phyloP scores from a whole-genome alignment of 2,113 vertebrate species.

The Apus apus region DNA sequence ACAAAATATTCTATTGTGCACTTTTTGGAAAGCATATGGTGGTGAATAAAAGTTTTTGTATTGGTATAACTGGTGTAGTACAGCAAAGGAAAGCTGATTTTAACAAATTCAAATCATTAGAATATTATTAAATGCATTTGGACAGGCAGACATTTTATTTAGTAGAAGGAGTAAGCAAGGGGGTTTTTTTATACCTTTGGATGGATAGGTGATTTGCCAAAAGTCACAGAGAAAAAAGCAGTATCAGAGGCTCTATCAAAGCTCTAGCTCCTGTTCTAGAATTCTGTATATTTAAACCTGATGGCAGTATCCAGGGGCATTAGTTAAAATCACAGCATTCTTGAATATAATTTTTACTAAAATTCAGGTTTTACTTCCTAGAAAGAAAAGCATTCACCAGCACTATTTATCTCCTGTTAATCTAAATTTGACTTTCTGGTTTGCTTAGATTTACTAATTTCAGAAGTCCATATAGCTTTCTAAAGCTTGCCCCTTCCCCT shows the following conservation, averaged over 20 bases:
- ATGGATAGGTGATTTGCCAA: neutral
- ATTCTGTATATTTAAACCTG: neutral
- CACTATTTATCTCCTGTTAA: neutral
- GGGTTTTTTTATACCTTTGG: neutral
- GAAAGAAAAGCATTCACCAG: neutral
- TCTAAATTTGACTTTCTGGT: neutral
- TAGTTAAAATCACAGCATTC: neutral
- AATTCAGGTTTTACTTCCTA: neutral
- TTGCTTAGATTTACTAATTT: neutral
- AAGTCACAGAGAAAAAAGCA: neutral
- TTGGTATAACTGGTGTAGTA: slow-evolving; percentile 54
- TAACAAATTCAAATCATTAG: slow-evolving; percentile 58
- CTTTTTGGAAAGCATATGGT: slow-evolving; percentile 74
- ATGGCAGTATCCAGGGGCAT: neutral
- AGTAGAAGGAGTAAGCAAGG: neutral
- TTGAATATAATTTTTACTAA: neutral
- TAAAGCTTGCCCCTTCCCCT: neutral
- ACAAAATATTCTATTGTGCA: slow-evolving; percentile 61
- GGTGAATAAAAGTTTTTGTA: slow-evolving; percentile 65
- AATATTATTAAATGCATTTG: neutral
- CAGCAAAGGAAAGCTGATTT: slow-evolving; percentile 40
- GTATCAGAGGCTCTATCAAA: neutral
- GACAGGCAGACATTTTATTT: neutral
- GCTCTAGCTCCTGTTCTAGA: neutral
- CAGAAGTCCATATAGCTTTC: neutral